Conservation (phyloP, 2,113 vertebrate genomes). For the Dromiciops gliroides region DNA sequence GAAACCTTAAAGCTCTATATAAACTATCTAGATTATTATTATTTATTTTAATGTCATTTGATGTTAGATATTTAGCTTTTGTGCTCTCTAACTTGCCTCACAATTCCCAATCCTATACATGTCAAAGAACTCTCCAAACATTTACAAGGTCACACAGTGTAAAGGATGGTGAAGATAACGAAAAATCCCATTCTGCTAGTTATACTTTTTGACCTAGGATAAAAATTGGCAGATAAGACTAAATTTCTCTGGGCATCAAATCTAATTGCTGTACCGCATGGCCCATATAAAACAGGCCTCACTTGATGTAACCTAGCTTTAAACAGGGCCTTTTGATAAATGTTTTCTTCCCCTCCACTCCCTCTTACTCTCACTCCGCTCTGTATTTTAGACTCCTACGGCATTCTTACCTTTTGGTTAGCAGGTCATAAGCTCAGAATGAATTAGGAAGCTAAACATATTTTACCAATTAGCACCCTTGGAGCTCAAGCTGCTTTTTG, state of each 20-base stretch:
- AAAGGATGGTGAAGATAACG: background rate
- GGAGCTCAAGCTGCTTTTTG: slow-evolving; percentile 78
- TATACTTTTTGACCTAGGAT: background rate
- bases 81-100: background rate
- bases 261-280: background rate
- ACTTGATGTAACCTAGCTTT: slow-evolving; percentile 22
- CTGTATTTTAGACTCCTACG: slow-evolving; percentile 26
- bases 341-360: background rate
- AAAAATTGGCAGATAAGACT: slow-evolving; percentile 1
- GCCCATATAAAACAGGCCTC: background rate
- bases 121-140: background rate
- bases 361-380: background rate
- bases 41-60: background rate
- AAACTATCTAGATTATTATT: background rate
- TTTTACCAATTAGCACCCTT: slow-evolving; percentile 77
- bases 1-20: background rate
- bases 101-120: background rate
- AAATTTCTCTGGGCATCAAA: slow-evolving; percentile 17
- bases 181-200: background rate
- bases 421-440: slow-evolving; percentile 61
- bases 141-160: slow-evolving; percentile 23
- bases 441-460: slow-evolving; percentile 66
- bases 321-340: slow-evolving; percentile 6
- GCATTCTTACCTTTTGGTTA: slow-evolving; percentile 69
- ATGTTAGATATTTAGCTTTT: background rate